phyloP scores from a whole-genome alignment of 2,888 invertebrate species.

The Syrista parreyssii region DNA sequence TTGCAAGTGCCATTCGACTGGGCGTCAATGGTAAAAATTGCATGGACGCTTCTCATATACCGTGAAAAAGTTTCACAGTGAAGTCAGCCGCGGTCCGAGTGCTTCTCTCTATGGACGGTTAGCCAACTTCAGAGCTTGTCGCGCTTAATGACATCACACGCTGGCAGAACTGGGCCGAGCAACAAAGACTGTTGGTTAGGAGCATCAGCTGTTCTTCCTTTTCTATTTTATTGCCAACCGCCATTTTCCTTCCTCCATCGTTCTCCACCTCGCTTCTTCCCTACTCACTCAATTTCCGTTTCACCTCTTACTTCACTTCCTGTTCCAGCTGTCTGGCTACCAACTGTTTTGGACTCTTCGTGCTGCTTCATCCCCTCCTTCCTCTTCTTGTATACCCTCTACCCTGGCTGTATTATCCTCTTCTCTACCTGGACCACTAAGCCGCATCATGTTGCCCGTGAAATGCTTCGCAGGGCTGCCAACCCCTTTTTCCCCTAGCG shows the following conservation, averaged over 20 bases:
- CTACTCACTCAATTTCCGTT: neutral
- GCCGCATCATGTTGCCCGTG: neutral
- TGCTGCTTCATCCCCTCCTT: neutral
- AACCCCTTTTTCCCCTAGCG: neutral
- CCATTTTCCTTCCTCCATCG: no score
- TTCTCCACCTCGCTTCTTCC: no score
- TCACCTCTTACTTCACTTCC: neutral
- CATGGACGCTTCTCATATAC: neutral
- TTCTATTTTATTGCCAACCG: neutral
- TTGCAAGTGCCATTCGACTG: neutral
- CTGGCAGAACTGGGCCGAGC: constrained; percentile 10
- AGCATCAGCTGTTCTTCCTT: neutral
- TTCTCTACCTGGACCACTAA: neutral
- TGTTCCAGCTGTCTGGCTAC: neutral
- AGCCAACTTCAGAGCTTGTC: constrained; percentile 19
- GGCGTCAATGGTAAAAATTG: neutral
- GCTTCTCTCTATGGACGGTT: constrained; percentile 4
- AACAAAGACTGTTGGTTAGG: constrained; percentile 5
- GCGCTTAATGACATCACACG: constrained; percentile 15
- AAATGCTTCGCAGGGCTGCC: neutral
- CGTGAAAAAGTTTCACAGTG: neutral
- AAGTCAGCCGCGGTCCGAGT: neutral
- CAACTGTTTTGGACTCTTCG: neutral
- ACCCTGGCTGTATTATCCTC: neutral
- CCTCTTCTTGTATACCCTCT: neutral